Percentiles rank a stretch among this genome's conserved stretches.
phyloP scores from a whole-genome alignment of 2,113 vertebrate species.

The Erythrocebus patas region DNA sequence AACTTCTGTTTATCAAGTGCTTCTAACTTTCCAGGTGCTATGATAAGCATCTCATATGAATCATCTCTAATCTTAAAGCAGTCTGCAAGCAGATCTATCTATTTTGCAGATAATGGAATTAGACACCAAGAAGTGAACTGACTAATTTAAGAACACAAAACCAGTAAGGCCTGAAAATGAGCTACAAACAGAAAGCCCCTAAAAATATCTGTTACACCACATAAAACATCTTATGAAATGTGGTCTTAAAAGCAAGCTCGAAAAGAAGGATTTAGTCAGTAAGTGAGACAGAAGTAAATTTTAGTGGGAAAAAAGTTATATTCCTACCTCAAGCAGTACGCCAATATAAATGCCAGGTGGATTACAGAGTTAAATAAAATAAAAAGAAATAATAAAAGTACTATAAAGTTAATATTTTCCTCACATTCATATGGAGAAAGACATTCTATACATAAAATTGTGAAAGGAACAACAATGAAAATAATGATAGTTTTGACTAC shows the following conservation, averaged over 20 bases:
- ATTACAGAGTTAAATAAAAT: neutral
- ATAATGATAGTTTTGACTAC: neutral
- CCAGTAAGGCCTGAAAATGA: neutral
- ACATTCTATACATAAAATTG: neutral
- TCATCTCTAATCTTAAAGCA: slow-evolving; percentile 30
- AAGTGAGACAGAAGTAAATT: neutral
- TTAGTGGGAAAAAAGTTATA: neutral
- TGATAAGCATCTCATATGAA: slow-evolving; percentile 7
- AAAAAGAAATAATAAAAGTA: neutral
- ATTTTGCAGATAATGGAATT: neutral
- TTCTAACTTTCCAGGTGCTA: neutral
- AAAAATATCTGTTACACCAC: neutral
- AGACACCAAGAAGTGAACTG: neutral
- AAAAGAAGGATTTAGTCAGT: neutral
- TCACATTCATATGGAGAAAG: neutral
- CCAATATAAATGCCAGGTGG: neutral
- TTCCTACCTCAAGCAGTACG: neutral
- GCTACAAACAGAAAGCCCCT: neutral
- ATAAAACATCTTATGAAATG: neutral
- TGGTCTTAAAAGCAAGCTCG: neutral
- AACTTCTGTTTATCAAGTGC: neutral
- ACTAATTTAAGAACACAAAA: neutral
- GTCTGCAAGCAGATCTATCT: neutral
- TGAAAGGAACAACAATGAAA: neutral
- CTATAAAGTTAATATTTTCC: neutral